Evolutionary conservation across 37 sponge, comb jelly and placozoan genomes (phyloP).

Genomic region (Ephydatia muelleri): DNA sequence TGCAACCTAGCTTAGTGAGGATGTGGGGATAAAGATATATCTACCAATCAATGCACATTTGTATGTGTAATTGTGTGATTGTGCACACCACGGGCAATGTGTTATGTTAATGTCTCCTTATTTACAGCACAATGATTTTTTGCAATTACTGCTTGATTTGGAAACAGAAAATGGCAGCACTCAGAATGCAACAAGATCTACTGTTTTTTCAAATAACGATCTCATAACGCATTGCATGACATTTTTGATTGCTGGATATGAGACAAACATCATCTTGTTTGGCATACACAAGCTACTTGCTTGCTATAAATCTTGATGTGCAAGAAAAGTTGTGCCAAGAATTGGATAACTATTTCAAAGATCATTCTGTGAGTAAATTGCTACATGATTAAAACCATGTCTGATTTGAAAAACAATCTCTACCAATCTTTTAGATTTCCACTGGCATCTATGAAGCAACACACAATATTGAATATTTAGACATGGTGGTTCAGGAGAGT

Average conservation of each 20-base stretch:
- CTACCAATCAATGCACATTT: no score
- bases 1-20: no score
- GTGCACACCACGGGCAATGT: no score
- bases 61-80: no score
- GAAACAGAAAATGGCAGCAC: conserved; percentile 8
- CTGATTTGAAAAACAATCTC: no score
- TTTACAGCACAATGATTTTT: conserved; percentile 52
- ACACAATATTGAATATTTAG: conserved; percentile 70
- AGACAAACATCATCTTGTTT: conserved; percentile 75
- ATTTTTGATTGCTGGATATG: conserved; percentile 80
- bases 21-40: no score
- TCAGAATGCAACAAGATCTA: neutral
- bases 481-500: conserved; percentile 75
- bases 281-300: conserved; percentile 58
- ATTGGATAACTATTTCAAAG: conserved; percentile 55
- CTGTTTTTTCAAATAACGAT: conserved; percentile 39
- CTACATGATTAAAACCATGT: no score
- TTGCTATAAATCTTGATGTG: conserved; percentile 66
- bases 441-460: conserved; percentile 58
- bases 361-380: conserved; percentile 48
- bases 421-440: no score
- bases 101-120: neutral
- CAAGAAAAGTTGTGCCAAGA: conserved; percentile 59
- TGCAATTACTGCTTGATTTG: conserved; percentile 72
- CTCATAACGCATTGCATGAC: conserved; percentile 39